phyloP scores from a whole-genome alignment of 2,113 vertebrate species.

The Tachysurus vachellii region DNA sequence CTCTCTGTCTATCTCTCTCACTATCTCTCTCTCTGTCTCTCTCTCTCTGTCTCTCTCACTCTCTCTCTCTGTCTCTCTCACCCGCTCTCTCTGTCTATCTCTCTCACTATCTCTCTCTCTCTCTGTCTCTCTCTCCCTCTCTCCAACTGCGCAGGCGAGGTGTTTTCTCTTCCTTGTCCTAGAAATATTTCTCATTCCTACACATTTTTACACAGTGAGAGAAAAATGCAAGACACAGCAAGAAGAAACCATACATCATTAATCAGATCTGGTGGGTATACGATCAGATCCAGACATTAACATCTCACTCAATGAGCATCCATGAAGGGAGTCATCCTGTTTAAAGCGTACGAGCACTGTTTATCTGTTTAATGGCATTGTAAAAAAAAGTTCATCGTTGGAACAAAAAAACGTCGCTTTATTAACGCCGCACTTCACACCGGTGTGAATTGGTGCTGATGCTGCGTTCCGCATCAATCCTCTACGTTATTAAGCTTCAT shows the following conservation, averaged over 20 bases:
- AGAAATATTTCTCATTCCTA: slow-evolving; percentile 45
- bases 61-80: too few species aligned
- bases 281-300: not conserved
- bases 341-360: not conserved
- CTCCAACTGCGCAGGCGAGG: not conserved
- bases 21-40: too few species aligned
- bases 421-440: slow-evolving; percentile 13
- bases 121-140: not conserved
- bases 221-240: not conserved
- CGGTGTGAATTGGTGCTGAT: slow-evolving; percentile 25
- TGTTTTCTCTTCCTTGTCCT: slow-evolving; percentile 16
- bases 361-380: too few species aligned
- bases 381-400: not conserved
- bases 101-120: not conserved
- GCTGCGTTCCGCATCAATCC: slow-evolving; percentile 25
- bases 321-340: not conserved
- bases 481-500: slow-evolving; percentile 32
- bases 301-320: not conserved
- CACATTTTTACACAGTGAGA: slow-evolving; percentile 33
- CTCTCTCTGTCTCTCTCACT: too few species aligned
- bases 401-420: not conserved
- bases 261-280: not conserved
- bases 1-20: too few species aligned
- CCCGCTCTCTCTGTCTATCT: too few species aligned
- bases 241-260: not conserved